Base-by-base conservation (phyloP, 2,888 invertebrate species). In the Callimorpha dominula region DNA sequence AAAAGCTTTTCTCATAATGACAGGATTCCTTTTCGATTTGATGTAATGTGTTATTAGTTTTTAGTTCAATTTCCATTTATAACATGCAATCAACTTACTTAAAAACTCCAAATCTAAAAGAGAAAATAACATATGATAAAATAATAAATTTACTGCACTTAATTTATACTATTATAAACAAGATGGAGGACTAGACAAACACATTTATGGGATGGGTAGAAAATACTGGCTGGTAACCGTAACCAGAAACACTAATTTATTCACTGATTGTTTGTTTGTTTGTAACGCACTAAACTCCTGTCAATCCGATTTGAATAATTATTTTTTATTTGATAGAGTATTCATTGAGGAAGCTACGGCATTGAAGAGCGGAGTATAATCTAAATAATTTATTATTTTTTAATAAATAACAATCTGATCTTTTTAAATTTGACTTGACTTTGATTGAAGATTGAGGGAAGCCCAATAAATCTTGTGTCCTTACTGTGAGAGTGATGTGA, bases 41-140 rank as follows among this genome's bases (percentile, higher is more conserved):
- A 54, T 20, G n/a, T 14, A 14, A 63, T 54, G 15, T 54, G 63
- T 64, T 64, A 70, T 64, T 70, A 31, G 43, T 69, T 69, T 50
- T 60, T 69, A 31, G 62, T 77, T 73, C 72, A 80, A 78, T 50
- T 49, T 79, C 76, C 81, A 82, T 77, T 81, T 43, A 63, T 60
- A 75, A 77, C 49, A 65, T 68, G 73, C 42, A 78, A 70, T 52
- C 60, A 72, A 90, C 90, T 91, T 88, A 91, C 91, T 87, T 74
- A 90, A 76, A 64, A 89, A 86, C 87, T 81, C 87, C 89, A 91
- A 80, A 79, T 91, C 91, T 91, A 90, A 70, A 86, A 87, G 81
- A 78, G 66, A 82, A 85, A 83, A 78, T 50, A 68, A 64, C 66
- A 77, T 15, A 70, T 57, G 66, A 40, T 42, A 42, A 57, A n/a